phyloP scores from a whole-genome alignment of 2,113 vertebrate genomes.

The Nannobrachium achirus region DNA sequence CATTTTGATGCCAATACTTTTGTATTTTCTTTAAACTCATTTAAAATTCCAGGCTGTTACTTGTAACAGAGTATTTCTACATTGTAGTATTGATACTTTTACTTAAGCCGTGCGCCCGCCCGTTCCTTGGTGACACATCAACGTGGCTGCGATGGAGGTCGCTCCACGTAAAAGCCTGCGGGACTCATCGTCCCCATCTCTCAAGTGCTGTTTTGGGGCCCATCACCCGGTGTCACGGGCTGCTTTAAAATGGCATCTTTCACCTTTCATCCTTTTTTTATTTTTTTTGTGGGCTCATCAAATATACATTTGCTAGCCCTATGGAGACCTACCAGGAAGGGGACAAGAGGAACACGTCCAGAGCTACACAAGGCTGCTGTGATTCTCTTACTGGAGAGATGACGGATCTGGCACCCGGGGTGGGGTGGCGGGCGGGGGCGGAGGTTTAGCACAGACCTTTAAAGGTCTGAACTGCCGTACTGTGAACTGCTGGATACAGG shows the following conservation, averaged over 20 bases:
- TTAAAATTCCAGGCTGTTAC: too few species aligned
- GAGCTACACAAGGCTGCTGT: slow-evolving; percentile 5
- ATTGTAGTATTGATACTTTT: too few species aligned
- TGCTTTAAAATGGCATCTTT: slow-evolving; percentile 22
- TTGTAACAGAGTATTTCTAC: too few species aligned
- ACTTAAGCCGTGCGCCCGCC: neutral
- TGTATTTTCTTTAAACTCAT: too few species aligned
- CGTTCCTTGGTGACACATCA: slow-evolving; percentile 28
- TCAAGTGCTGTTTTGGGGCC: slow-evolving; percentile 32
- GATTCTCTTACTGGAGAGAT: slow-evolving; percentile 23
- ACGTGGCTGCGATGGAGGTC: slow-evolving; percentile 29
- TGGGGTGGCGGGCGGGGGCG: neutral
- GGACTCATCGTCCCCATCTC: slow-evolving; percentile 38
- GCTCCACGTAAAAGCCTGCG: neutral
- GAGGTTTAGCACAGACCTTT: slow-evolving; percentile 13
- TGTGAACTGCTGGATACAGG: slow-evolving; percentile 30
- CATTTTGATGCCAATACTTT: too few species aligned
- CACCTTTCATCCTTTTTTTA: slow-evolving; percentile 50
- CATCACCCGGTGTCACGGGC: slow-evolving; percentile 7
- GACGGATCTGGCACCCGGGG: slow-evolving; percentile 17
- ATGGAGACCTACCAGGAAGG: slow-evolving; percentile 16
- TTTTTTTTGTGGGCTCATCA: slow-evolving; percentile 33
- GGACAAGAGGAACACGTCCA: slow-evolving; percentile 8
- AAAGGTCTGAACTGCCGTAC: neutral
- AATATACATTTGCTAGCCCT: slow-evolving; percentile 47